These are phyloP conservation scores for Alviniconcha marisindica DNA, from an alignment of 1,140 invertebrate species.

Conservation along the genomic window DNA sequence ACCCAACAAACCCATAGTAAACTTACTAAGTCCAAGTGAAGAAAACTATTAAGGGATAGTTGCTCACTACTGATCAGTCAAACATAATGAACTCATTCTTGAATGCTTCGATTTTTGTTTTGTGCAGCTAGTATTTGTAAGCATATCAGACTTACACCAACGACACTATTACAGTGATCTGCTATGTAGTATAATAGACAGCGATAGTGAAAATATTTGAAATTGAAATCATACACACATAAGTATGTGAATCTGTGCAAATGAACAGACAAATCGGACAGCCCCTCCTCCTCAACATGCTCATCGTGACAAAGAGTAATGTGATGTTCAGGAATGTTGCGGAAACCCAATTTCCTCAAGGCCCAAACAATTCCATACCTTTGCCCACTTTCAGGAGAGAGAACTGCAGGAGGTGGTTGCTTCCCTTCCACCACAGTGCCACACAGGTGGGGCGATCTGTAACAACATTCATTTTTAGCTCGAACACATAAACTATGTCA, in stretches of 20 bases:
- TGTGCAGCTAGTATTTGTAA: too few species aligned
- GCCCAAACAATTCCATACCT: too few species aligned
- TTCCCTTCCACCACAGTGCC: slow-evolving; percentile 71
- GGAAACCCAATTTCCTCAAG: too few species aligned
- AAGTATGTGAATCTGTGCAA: background rate
- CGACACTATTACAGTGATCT: too few species aligned
- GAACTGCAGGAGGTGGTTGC: slow-evolving; percentile 64
- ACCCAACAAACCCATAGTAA: background rate
- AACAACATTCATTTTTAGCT: slow-evolving; percentile 40
- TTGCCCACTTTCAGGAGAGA: slow-evolving; percentile 67
- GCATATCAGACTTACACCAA: too few species aligned
- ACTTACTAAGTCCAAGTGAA: background rate
- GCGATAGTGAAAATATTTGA: too few species aligned
- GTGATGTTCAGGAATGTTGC: too few species aligned
- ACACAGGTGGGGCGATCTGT: slow-evolving; percentile 60
- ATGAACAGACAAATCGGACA: background rate
- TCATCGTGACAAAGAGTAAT: background rate
- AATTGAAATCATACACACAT: too few species aligned
- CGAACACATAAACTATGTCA: too few species aligned
- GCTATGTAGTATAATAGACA: too few species aligned
- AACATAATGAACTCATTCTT: too few species aligned
- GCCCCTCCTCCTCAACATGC: background rate
- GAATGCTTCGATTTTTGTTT: too few species aligned
- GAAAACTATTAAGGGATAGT: background rate
- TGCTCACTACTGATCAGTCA: background rate